Evolutionary conservation across 92 coral and sea anemone species (phyloP).

Genomic region (Phenganax stokvisi): DNA sequence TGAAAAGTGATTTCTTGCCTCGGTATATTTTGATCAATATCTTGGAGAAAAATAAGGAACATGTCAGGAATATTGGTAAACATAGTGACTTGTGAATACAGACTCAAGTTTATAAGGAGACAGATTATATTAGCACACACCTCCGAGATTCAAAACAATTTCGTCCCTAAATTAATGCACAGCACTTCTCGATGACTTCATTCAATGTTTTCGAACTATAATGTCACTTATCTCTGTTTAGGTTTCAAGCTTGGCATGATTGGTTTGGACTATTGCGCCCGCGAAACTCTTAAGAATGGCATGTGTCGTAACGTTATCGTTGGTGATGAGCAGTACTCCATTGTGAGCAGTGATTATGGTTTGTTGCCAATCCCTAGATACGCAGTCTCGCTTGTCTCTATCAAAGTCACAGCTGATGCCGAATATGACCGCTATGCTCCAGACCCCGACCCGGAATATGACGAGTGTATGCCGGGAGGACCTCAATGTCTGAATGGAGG

Average conservation of each 20-base stretch:
- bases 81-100: not conserved
- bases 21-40: conserved; percentile 8
- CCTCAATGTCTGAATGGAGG: conserved; percentile 36
- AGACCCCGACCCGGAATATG: conserved; percentile 38
- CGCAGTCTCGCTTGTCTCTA: conserved; percentile 15
- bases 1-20: conserved; percentile 24
- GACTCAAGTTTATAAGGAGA: too few relatives aligned
- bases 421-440: conserved; percentile 23
- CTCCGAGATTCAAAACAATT: too few relatives aligned
- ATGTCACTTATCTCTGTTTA: not conserved
- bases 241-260: conserved; percentile 35
- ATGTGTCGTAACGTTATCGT: conserved; percentile 5
- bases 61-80: conserved; percentile 13
- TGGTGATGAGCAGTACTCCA: not conserved
- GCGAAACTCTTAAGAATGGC: conserved; percentile 15
- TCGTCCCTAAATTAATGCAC: too few relatives aligned
- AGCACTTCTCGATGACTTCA: not conserved
- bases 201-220: not conserved
- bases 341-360: conserved; percentile 40
- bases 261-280: conserved; percentile 34
- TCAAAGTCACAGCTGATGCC: conserved; percentile 2
- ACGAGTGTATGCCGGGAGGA: not conserved
- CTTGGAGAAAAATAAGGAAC: conserved; percentile 2
- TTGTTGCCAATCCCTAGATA: conserved; percentile 25
- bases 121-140: too few relatives aligned